phyloP scores from a whole-genome alignment of 2,888 invertebrate genomes.

The Drosophila gaucha region DNA sequence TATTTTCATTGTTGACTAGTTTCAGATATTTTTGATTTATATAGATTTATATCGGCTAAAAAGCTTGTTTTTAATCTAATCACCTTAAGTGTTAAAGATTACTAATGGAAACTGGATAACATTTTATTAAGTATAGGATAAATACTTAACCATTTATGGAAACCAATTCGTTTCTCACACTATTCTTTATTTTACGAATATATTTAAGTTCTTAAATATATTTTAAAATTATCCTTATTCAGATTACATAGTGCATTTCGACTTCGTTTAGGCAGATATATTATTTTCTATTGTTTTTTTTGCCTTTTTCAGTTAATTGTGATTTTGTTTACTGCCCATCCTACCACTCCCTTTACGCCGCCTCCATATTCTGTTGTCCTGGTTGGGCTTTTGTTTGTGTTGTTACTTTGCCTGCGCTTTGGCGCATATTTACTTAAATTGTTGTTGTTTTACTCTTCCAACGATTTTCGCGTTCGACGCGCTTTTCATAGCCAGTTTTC shows the following conservation, averaged over 20 bases:
- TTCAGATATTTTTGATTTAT: too few relatives aligned
- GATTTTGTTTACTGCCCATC: constrained; percentile 73
- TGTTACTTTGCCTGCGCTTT: constrained; percentile 66
- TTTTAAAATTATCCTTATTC: neutral
- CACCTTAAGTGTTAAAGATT: too few relatives aligned
- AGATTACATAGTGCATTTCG: constrained; percentile 17
- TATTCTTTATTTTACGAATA: too few relatives aligned
- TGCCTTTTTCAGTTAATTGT: constrained; percentile 79
- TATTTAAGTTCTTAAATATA: too few relatives aligned
- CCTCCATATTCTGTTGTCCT: neutral
- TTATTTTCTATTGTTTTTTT: constrained; percentile 18
- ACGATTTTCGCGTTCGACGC: constrained; percentile 68
- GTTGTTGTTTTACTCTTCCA: constrained; percentile 56
- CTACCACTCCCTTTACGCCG: constrained; percentile 4
- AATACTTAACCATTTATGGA: too few relatives aligned
- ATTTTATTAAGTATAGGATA: too few relatives aligned
- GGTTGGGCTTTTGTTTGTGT: constrained; percentile 58
- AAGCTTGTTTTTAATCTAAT: too few relatives aligned
- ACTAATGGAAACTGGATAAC: too few relatives aligned
- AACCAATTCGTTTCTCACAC: too few relatives aligned
- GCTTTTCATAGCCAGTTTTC: constrained; percentile 43
- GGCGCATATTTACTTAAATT: constrained; percentile 72
- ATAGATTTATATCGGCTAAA: too few relatives aligned
- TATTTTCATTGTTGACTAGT: too few relatives aligned
- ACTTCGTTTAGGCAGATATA: neutral